Evolutionary conservation across 2,113 vertebrate species (phyloP).

Genomic region (Scalopus aquaticus): DNA sequence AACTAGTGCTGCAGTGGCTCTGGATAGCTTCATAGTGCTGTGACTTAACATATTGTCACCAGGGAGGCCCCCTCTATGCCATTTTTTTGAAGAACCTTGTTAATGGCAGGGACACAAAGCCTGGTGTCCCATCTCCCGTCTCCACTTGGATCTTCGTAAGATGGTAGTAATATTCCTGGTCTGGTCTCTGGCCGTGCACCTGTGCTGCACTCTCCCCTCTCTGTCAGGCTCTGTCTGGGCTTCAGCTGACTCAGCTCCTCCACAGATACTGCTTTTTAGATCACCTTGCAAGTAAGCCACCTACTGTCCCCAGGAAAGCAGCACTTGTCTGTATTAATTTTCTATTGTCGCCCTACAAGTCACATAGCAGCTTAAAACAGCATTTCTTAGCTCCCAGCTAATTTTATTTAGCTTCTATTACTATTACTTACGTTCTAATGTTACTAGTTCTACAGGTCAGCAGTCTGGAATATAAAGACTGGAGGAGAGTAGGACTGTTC

Average conservation of each 20-base stretch:
- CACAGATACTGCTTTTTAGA: neutral
- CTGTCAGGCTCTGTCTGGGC: neutral
- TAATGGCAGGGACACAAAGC: neutral
- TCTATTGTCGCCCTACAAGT: neutral
- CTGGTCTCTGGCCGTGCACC: too few relatives aligned
- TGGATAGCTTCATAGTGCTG: too few relatives aligned
- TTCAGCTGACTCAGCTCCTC: neutral
- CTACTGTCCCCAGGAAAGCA: neutral
- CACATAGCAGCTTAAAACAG: neutral
- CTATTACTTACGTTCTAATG: too few relatives aligned
- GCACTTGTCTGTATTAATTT: neutral
- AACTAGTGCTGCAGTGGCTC: too few relatives aligned
- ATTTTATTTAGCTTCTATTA: too few relatives aligned
- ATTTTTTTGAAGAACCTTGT: neutral
- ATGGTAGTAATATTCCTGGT: too few relatives aligned
- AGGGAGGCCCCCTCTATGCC: too few relatives aligned
- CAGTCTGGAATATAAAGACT: neutral
- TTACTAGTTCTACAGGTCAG: neutral
- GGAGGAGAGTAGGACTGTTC: neutral
- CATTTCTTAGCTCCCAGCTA: neutral
- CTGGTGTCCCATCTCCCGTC: too few relatives aligned
- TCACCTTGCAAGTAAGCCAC: neutral
- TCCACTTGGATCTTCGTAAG: neutral
- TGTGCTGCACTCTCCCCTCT: neutral
- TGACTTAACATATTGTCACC: too few relatives aligned